phyloP scores from a whole-genome alignment of 2,797 vertebrate genomes.

The Protonibea diacanthus region DNA sequence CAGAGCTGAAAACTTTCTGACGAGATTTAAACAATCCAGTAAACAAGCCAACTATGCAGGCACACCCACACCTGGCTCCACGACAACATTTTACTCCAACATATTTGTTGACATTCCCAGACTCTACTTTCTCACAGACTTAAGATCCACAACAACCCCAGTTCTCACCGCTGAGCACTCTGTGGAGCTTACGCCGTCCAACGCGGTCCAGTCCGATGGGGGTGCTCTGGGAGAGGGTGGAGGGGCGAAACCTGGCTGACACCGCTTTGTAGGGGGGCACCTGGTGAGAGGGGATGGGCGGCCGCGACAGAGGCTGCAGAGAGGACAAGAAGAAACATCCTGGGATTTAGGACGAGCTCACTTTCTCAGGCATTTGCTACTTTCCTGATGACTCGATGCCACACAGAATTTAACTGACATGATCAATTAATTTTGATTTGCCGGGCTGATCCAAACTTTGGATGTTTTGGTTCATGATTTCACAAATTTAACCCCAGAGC shows the following conservation, averaged over 20 bases:
- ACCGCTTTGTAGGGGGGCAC: slow-evolving; percentile 95
- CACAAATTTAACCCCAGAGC: no score
- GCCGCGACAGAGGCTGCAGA: slow-evolving; percentile 87
- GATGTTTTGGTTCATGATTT: no score
- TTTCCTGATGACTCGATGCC: not conserved
- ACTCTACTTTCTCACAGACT: slow-evolving; percentile 47
- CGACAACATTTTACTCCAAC: slow-evolving; percentile 37
- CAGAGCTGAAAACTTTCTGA: slow-evolving; percentile 7
- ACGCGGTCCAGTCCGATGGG: slow-evolving; percentile 95
- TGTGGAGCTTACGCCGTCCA: slow-evolving; percentile 86
- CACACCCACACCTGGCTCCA: slow-evolving; percentile 29
- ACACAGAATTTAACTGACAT: slow-evolving; percentile 6
- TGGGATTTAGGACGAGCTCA: slow-evolving; percentile 42
- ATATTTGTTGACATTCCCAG: slow-evolving; percentile 60
- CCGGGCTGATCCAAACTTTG: no score
- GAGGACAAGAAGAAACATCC: slow-evolving; percentile 37
- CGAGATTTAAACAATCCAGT: not conserved
- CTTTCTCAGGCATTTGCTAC: slow-evolving; percentile 10
- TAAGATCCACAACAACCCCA: slow-evolving; percentile 30
- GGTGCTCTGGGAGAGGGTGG: slow-evolving; percentile 94
- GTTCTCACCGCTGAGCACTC: slow-evolving; percentile 86
- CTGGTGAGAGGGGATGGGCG: slow-evolving; percentile 93
- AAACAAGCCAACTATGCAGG: slow-evolving; percentile 35
- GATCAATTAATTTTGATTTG: no score
- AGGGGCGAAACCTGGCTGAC: slow-evolving; percentile 92